phyloP scores from a whole-genome alignment of 2,113 vertebrate species.

The Chlorodrepanis virens region DNA sequence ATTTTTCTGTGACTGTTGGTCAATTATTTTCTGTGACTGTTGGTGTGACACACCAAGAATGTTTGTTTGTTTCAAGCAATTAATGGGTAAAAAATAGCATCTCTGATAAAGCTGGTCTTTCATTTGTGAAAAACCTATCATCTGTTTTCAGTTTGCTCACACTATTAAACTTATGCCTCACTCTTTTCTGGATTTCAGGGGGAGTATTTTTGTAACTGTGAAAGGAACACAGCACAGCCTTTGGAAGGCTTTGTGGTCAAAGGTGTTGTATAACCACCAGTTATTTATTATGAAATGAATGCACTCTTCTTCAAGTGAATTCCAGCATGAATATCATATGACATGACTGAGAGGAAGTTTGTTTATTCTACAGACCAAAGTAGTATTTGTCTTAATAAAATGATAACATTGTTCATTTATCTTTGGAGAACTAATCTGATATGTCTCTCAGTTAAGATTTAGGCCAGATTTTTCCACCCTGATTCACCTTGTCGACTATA shows the following conservation, averaged over 20 bases:
- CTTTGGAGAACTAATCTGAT: background rate
- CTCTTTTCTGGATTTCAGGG: background rate
- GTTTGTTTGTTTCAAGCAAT: background rate
- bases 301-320: slow-evolving; percentile 12
- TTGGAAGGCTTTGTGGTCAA: slow-evolving; percentile 16
- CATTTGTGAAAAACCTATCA: background rate
- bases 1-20: background rate
- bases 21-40: background rate
- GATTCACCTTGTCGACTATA: background rate
- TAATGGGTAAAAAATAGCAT: background rate
- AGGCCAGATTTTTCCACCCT: background rate
- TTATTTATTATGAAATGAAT: slow-evolving; percentile 43
- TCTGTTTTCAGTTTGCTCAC: background rate
- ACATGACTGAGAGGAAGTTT: slow-evolving; percentile 29
- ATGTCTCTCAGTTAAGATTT: background rate
- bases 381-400: slow-evolving; percentile 48
- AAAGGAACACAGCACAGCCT: background rate
- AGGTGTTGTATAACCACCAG: slow-evolving; percentile 38
- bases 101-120: background rate
- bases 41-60: background rate
- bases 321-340: slow-evolving; percentile 46
- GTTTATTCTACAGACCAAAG: slow-evolving; percentile 28
- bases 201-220: background rate
- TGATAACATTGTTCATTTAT: slow-evolving; percentile 37
- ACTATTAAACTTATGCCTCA: background rate